Conservation (phyloP, 2,888 invertebrate genomes). For the Oligia strigilis region DNA sequence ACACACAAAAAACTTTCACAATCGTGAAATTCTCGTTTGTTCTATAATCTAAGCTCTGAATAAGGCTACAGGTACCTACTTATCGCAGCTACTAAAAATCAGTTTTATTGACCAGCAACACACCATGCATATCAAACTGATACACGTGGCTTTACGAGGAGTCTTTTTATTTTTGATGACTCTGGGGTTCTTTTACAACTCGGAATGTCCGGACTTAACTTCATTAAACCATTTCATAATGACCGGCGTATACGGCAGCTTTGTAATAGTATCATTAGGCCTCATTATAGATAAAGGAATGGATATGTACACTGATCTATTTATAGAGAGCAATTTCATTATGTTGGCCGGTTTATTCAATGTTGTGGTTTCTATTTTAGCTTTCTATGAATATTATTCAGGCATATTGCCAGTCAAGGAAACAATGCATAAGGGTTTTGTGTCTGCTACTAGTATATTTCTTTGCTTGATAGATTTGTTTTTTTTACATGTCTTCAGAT, state of each 20-base stretch:
- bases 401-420: slow-evolving; percentile 36
- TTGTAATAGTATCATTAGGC: slow-evolving; percentile 73
- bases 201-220: slow-evolving; percentile 70
- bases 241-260: slow-evolving; percentile 77
- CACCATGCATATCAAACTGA: slow-evolving; percentile 70
- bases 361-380: slow-evolving; percentile 63
- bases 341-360: slow-evolving; percentile 68
- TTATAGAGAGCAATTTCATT: slow-evolving; percentile 70
- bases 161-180: slow-evolving; percentile 70
- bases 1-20: neutral
- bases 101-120: neutral
- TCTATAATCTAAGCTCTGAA: neutral
- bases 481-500: slow-evolving; percentile 36
- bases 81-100: neutral
- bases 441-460: slow-evolving; percentile 68
- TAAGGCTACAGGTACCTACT: neutral
- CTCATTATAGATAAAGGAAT: slow-evolving; percentile 78
- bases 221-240: slow-evolving; percentile 71
- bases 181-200: slow-evolving; percentile 72
- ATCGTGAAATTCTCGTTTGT: neutral
- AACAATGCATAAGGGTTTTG: slow-evolving; percentile 72
- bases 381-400: slow-evolving; percentile 70
- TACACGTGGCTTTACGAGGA: slow-evolving; percentile 78
- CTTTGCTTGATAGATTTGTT: slow-evolving; percentile 72
- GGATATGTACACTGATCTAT: slow-evolving; percentile 60